Conservation (phyloP, 2,797 vertebrate genomes). For the Squalus acanthias region DNA sequence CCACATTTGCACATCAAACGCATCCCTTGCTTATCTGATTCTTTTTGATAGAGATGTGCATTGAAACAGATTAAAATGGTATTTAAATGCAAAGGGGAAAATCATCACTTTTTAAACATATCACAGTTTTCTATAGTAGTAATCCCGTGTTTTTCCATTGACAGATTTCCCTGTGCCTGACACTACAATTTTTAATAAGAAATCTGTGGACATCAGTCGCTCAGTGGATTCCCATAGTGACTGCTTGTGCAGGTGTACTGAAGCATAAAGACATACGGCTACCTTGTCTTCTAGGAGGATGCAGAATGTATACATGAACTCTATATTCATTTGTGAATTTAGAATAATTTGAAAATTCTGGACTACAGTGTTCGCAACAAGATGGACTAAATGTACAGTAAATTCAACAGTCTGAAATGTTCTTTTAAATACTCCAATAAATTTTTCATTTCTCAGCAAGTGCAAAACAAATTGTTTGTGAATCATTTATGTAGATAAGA, state of each 20-base stretch:
- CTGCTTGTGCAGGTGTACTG: background rate
- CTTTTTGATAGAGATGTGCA: background rate
- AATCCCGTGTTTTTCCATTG: background rate
- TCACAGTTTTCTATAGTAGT: no score
- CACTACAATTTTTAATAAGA: background rate
- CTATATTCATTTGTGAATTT: background rate
- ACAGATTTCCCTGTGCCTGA: background rate
- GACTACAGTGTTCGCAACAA: background rate
- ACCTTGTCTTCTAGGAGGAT: background rate
- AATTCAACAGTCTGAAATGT: background rate
- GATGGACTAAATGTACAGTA: background rate
- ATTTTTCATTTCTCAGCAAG: background rate
- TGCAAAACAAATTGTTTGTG: background rate
- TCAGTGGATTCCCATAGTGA: background rate
- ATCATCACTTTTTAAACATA: background rate
- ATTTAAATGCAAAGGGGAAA: background rate
- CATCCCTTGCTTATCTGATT: no score
- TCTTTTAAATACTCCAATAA: background rate
- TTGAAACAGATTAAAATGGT: background rate
- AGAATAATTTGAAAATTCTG: background rate
- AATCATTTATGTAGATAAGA: background rate
- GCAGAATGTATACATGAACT: background rate
- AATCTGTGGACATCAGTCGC: background rate
- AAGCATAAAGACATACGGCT: background rate
- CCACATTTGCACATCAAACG: no score